phyloP scores from a whole-genome alignment of 2,888 invertebrate species.

The Reticulitermes lucifugus region DNA sequence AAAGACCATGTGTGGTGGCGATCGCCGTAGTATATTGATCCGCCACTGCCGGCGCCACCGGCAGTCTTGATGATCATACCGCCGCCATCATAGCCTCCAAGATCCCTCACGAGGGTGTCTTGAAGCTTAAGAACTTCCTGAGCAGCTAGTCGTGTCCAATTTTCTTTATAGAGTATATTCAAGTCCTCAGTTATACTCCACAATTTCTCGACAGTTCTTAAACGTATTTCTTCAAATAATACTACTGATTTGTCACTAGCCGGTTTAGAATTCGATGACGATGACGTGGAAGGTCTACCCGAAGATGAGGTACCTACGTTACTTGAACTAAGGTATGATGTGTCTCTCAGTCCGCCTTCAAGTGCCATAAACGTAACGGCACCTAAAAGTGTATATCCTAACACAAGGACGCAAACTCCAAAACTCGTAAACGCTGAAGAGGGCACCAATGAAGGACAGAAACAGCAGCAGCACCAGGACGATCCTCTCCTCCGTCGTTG shows the following conservation, averaged over 20 bases:
- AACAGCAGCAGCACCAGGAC: conserved; percentile 68
- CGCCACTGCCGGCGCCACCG: conserved; percentile 62
- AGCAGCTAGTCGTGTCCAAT: conserved; percentile 92
- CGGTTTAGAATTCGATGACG: conserved; percentile 59
- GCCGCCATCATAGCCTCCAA: conserved; percentile 57
- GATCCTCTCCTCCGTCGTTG: conserved; percentile 20
- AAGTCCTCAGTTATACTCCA: conserved; percentile 90
- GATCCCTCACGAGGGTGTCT: conserved; percentile 65
- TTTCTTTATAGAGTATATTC: conserved; percentile 90
- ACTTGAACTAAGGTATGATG: background rate
- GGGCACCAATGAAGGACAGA: conserved; percentile 65
- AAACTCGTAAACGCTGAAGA: conserved; percentile 82
- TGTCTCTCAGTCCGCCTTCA: conserved; percentile 70
- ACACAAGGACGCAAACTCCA: conserved; percentile 85
- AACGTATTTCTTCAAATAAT: conserved; percentile 71
- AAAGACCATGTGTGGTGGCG: conserved; percentile 86
- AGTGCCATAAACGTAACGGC: conserved; percentile 91
- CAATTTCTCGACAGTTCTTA: conserved; percentile 81
- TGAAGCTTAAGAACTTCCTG: conserved; percentile 88
- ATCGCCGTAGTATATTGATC: conserved; percentile 62
- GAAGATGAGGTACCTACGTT: conserved; percentile 58
- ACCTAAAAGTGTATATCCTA: conserved; percentile 92
- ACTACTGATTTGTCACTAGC: conserved; percentile 17
- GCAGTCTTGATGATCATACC: conserved; percentile 49
- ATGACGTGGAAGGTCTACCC: conserved; percentile 59